Base-by-base conservation (phyloP, 2,888 invertebrate species). In the Diadegma fenestrale region DNA sequence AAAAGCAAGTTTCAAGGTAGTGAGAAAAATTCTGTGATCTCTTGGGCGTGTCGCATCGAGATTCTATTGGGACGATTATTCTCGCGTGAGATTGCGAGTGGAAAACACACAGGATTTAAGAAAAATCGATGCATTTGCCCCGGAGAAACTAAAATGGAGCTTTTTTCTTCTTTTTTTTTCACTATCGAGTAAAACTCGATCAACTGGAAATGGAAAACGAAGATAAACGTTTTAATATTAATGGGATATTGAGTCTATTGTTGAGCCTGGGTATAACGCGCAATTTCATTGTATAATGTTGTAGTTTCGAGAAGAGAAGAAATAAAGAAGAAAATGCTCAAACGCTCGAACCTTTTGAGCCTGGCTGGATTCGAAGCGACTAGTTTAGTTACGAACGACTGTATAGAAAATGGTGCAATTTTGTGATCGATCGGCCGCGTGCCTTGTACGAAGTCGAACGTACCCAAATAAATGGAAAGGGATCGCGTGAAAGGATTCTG, bases 371-470 rank as follows among this genome's bases (percentile, higher is more conserved):
- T 83, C 82, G 82, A 86, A 78, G 86, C 86, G 77, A 86, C 77
- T 83, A 68, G 77, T 73, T 82, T 45, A 66, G 86, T 37, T 54
- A 75, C 58, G 64, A 77, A 83, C 78, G 76, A 82, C 61, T 82
- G 80, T 85, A 54, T 72, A 72, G 72, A 54, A 73, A 58, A 86
- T 77, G 86, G 83, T 83, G 83, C 83, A 86, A 86, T 77, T 86
- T 86, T 80, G 80, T 77, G 83, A 83, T 86, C 82, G 80, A 86
- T 83, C 77, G 83, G 80, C 68, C 80, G 86, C 83, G 83, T 83
- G 83, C 80, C 86, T 83, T 78, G 86, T 86, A 86, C 80, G 73
- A 12, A 69, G 63, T 17, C 51, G 72, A 76, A 76, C 76, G 76
- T 80, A 80, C 77, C 72, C 77, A 83, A n/a, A 86, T 86, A 82